These are phyloP conservation scores for Pristionchus arcanus DNA, from an alignment of 2,888 invertebrate species.

Conservation along the genomic window DNA sequence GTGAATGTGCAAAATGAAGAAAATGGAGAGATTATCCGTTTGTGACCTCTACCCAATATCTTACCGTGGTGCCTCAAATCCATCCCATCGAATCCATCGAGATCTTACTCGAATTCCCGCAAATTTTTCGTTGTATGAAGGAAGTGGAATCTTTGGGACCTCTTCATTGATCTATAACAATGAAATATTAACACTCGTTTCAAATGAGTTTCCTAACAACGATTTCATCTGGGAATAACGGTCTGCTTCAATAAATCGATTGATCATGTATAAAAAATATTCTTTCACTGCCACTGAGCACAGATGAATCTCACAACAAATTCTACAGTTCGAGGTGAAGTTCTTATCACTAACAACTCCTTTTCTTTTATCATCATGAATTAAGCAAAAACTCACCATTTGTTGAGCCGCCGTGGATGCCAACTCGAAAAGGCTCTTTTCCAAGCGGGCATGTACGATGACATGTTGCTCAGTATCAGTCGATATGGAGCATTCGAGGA, in stretches of 20 bases:
- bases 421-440: constrained; percentile 29
- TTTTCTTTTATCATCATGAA: not conserved
- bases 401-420: not conserved
- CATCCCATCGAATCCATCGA: not conserved
- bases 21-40: not conserved
- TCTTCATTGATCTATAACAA: not conserved
- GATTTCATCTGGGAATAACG: not conserved
- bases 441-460: not conserved
- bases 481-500: not conserved
- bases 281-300: not conserved
- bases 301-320: not conserved
- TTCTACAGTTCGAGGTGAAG: not conserved
- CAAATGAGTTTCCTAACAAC: not conserved
- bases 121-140: not conserved
- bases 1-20: not conserved
- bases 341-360: not conserved
- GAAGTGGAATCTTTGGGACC: constrained; percentile 15
- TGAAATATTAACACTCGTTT: not conserved
- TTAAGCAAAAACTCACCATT: not conserved
- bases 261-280: not conserved
- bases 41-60: not conserved
- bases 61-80: not conserved
- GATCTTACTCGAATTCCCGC: not conserved
- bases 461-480: not conserved
- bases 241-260: not conserved